phyloP scores from a whole-genome alignment of 92 coral and sea anemone genomes.

The Parazoanthus atlanticus region DNA sequence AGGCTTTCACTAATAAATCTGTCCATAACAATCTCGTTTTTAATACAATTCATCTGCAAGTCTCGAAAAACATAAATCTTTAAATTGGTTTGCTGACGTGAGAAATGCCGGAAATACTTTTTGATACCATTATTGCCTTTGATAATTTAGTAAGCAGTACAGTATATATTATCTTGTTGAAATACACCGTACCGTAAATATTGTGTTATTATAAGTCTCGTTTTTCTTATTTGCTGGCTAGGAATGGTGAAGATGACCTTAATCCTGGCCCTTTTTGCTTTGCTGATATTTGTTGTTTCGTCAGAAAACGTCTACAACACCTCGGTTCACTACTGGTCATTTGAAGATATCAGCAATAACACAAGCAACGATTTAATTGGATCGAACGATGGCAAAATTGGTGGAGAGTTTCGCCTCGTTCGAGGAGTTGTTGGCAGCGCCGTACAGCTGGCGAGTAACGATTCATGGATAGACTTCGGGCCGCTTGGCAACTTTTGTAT shows the following conservation, averaged over 20 bases:
- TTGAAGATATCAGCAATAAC: constrained; percentile 58
- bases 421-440: constrained; percentile 88
- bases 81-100: not conserved
- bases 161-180: not conserved
- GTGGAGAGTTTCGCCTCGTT: constrained; percentile 58
- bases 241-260: constrained; percentile 34
- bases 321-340: constrained; percentile 80
- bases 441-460: constrained; percentile 53
- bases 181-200: not conserved
- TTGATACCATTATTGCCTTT: not conserved
- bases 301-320: constrained; percentile 74
- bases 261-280: constrained; percentile 39
- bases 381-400: constrained; percentile 58
- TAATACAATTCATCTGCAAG: not conserved
- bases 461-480: constrained; percentile 76
- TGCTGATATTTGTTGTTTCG: constrained; percentile 59
- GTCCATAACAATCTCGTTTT: not conserved
- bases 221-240: not conserved
- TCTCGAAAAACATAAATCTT: not conserved
- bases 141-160: constrained; percentile 7
- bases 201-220: not conserved
- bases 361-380: constrained; percentile 65
- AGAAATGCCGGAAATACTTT: constrained; percentile 26
- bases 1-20: not conserved
- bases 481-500: constrained; percentile 70